A percentile compares a stretch with the other conserved stretches of the same genome.
phyloP scores from a whole-genome alignment of 2,113 vertebrate species.

The Triplophysa dalaica region DNA sequence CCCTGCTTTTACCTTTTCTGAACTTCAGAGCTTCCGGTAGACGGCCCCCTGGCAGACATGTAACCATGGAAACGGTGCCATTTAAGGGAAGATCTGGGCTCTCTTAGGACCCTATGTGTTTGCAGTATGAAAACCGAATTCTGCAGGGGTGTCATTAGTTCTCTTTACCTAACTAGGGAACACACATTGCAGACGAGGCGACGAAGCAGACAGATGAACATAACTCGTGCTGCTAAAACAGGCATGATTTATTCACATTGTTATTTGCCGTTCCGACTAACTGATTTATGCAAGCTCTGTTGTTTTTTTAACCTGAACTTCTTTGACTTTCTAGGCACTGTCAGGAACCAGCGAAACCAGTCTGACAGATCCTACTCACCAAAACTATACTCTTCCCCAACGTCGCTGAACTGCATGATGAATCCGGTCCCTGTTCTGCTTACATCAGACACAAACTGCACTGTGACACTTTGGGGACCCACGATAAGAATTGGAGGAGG shows the following conservation, averaged over 20 bases:
- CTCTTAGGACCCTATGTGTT: neutral
- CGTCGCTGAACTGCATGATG: slow-evolving; percentile 70
- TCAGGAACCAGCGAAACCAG: slow-evolving; percentile 6
- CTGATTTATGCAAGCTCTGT: neutral
- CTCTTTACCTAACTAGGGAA: slow-evolving; percentile 8
- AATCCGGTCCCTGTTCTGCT: slow-evolving; percentile 75
- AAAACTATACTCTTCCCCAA: slow-evolving; percentile 63
- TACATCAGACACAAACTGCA: slow-evolving; percentile 80
- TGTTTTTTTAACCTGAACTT: too few species aligned
- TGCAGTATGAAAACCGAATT: slow-evolving; percentile 1
- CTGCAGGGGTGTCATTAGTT: slow-evolving; percentile 1
- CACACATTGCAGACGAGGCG: neutral
- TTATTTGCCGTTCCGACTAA: neutral
- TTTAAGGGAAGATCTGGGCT: neutral
- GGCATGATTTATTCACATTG: neutral
- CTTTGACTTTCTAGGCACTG: neutral
- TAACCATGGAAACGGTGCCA: neutral
- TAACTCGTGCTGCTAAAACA: neutral
- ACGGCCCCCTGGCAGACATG: slow-evolving; percentile 8
- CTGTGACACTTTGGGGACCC: slow-evolving; percentile 63
- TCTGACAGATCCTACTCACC: slow-evolving; percentile 63
- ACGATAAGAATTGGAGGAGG: slow-evolving; percentile 70
- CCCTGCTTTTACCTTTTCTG: neutral
- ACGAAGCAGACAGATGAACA: neutral
- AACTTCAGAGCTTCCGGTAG: neutral